Evolutionary conservation across 2,888 invertebrate genomes (phyloP), one percentile per base, ranked within the genome.

Genomic region (Dysmachus trigonus): DNA sequence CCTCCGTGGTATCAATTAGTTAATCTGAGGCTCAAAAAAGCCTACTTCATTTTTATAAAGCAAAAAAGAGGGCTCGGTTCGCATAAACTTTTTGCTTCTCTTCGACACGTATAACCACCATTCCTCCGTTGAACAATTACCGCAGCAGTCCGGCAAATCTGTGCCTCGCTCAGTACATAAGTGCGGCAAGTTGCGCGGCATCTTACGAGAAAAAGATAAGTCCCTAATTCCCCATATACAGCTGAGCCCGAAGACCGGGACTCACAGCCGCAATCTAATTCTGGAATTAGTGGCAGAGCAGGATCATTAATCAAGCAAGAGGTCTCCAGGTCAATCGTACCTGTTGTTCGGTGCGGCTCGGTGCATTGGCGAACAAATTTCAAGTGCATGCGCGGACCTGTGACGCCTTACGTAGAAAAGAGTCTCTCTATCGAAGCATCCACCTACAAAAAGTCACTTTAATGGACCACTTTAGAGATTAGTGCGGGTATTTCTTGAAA

Each of bases 401-500:
- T 7, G 62, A 62, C 62, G 35, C 27, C 73, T n/a, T 5, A 15
- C 30, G 73, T 15, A 73, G n/a, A n/a, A n/a, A n/a, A n/a, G n/a
- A n/a, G n/a, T n/a, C 0, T n/a, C 33, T 51, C 27, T 81, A 51
- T 81, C 51, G 47, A 22, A 31, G 30, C 51, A 81, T 30, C 51
- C 81, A 81, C 51, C 81, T 81, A 81, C 81, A 51, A 81, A 81
- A 81, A 81, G 53, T 81, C 30, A 81, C 30, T 31, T 81, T 81
- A 81, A 81, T 81, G 81, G 81, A 30, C 30, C 81, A 81, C 81
- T 51, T 81, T 81, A 81, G 81, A 81, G 81, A 81, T 81, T 81
- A 81, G 33, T 51, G n/a, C n/a, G 51, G 51, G 51, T 53, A 53
- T 53, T 81, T 53, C 53, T 81, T 53, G 47, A 53, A 81, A 38